phyloP scores from a whole-genome alignment of 2,797 vertebrate genomes.

The Sus cebifrons region DNA sequence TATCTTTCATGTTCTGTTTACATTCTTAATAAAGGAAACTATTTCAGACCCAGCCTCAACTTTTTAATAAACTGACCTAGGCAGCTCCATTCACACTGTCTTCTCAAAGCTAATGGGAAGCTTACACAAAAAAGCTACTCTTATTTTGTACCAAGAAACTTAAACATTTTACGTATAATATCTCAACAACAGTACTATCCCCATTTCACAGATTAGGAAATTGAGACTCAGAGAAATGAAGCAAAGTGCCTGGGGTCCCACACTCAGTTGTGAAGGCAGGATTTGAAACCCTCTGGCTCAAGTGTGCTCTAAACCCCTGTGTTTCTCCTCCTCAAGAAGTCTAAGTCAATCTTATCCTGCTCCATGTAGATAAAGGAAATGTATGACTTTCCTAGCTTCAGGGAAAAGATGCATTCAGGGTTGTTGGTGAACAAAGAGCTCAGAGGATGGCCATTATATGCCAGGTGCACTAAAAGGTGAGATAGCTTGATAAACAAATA shows the following conservation, averaged over 20 bases:
- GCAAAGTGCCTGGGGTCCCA: not conserved
- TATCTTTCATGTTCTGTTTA: not conserved
- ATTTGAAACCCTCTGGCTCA: not conserved
- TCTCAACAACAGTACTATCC: not conserved
- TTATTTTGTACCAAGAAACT: not conserved
- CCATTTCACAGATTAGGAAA: not conserved
- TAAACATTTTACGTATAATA: not conserved
- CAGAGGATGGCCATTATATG: not conserved
- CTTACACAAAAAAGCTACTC: not conserved
- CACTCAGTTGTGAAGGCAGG: not conserved
- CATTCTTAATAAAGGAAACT: not conserved
- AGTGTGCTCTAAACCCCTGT: not conserved
- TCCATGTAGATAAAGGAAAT: not conserved
- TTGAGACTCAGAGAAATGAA: not conserved
- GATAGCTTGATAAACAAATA: not conserved
- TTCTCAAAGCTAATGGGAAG: conserved; percentile 9
- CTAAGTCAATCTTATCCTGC: not conserved
- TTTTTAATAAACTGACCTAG: not conserved
- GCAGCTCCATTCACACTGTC: not conserved
- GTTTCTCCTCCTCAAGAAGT: not conserved
- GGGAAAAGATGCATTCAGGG: not conserved
- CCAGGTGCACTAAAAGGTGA: not conserved
- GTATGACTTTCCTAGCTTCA: not conserved
- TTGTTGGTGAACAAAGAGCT: not conserved
- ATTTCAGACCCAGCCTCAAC: not conserved